Base-by-base conservation (phyloP, 2,113 vertebrate genomes). In the Nyctibius bracteatus region DNA sequence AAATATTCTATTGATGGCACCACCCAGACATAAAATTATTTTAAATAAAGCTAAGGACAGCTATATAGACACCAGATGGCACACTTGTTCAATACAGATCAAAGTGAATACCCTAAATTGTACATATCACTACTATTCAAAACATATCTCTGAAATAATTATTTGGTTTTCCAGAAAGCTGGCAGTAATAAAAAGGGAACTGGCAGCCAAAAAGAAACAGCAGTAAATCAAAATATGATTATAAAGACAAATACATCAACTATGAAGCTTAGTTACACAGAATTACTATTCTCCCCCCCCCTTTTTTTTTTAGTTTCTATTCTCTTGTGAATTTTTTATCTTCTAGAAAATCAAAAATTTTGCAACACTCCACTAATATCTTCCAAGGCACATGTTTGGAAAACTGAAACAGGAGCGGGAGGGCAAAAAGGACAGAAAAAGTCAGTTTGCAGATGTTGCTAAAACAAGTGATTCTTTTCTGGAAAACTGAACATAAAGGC, bases 31-130 rank as follows among this genome's bases (percentile, higher is more conserved):
- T 23, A 67, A 83, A 85, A 74, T 41, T 44, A 80, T 75, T 73
- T 81, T 35, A 84, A 52, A 67, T 39, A 49, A 41, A 83, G 44
- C 73, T 52, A 86, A 51, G 30, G 71, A 94, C 16, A 78, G 44
- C 30, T 81, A 35, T 16, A 25, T 15, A 94, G 81, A 90, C 91
- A 95, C 58, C 87, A 97, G 94, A 80, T 92, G 92, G 94, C 91
- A 97, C 37, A 96, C 88, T 97, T 4, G 28, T 30, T 71, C 86
- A 97, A 54, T 31, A 73, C 4, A 72, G 66, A 92, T 62, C 51
- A 88, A 89, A 94, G 49, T 5, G 16, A 77, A 9, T 39, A 73
- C 30, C 37, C 74, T 44, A 65, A 57, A 89, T 73, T 19, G 37
- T 46, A 62, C 7, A 5, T 39, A 83, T 44, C 3, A 1, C 55